A percentile compares a stretch with the other conserved stretches of the same genome.
These are phyloP conservation scores for Crambe crambe DNA, from an alignment of 37 sponge, comb jelly and placozoan species.

Conservation along the genomic window DNA sequence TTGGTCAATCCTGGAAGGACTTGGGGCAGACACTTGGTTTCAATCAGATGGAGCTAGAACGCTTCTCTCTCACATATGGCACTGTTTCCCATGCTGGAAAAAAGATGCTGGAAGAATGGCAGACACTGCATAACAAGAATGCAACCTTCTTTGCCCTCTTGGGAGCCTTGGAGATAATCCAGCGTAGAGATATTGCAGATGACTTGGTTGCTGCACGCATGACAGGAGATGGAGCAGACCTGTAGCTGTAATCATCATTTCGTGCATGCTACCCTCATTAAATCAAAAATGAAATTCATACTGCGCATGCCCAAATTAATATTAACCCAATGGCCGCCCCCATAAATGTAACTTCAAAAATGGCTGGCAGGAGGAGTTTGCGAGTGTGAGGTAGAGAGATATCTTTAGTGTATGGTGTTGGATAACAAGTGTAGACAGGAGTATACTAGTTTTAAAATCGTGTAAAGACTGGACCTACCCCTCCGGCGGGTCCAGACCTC, in stretches of 20 bases:
- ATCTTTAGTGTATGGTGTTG: too few relatives aligned
- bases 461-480: background rate
- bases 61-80: conserved; percentile 18
- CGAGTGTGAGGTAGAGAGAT: background rate
- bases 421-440: too few relatives aligned
- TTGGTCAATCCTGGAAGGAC: conserved; percentile 57
- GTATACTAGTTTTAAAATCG: too few relatives aligned
- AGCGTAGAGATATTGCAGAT: conserved; percentile 73
- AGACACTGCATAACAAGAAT: conserved; percentile 18
- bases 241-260: background rate
- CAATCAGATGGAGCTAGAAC: conserved; percentile 37
- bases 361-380: background rate
- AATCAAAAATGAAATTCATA: background rate
- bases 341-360: background rate
- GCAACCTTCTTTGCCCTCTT: conserved; percentile 61
- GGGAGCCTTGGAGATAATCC: conserved; percentile 56
- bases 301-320: background rate
- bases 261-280: background rate
- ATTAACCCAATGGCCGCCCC: background rate
- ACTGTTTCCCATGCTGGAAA: conserved; percentile 25
- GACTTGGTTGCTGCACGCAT: conserved; percentile 54
- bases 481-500: background rate
- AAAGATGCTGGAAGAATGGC: conserved; percentile 66
- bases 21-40: conserved; percentile 69
- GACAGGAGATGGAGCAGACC: conserved; percentile 1